phyloP scores from a whole-genome alignment of 2,113 vertebrate genomes.

The Varanus komodoensis region DNA sequence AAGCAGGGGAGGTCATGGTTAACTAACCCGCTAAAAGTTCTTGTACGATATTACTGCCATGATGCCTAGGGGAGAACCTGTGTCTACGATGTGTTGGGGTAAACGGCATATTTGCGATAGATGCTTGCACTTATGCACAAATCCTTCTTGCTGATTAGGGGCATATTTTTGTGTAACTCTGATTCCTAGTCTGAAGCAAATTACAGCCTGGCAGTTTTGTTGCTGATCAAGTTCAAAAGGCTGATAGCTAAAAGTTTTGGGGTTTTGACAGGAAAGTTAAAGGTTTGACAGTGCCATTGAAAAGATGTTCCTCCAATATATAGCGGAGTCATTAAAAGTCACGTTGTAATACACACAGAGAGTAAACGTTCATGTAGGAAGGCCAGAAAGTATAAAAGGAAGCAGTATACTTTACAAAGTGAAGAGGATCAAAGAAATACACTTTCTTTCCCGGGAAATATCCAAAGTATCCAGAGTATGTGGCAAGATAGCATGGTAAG shows the following conservation, averaged over 20 bases:
- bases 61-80: not conserved
- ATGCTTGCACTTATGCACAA: not conserved
- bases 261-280: too few relatives aligned
- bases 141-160: not conserved
- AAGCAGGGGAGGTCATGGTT: slow-evolving; percentile 8
- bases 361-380: too few relatives aligned
- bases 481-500: too few relatives aligned
- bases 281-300: not conserved
- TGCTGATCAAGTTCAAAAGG: not conserved
- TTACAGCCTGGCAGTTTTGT: not conserved
- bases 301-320: not conserved
- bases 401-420: too few relatives aligned
- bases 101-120: not conserved
- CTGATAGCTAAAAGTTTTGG: not conserved
- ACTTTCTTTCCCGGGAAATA: too few relatives aligned
- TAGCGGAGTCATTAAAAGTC: not conserved
- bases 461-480: too few relatives aligned
- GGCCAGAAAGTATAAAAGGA: too few relatives aligned
- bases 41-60: not conserved
- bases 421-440: not conserved
- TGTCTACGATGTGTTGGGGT: not conserved
- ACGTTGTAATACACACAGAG: not conserved
- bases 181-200: not conserved
- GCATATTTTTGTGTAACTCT: not conserved
- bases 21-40: slow-evolving; percentile 18